Evolutionary conservation across 2,888 invertebrate genomes (phyloP), one percentile per base, ranked within the genome.

Genomic region (Trichopria drosophilae): DNA sequence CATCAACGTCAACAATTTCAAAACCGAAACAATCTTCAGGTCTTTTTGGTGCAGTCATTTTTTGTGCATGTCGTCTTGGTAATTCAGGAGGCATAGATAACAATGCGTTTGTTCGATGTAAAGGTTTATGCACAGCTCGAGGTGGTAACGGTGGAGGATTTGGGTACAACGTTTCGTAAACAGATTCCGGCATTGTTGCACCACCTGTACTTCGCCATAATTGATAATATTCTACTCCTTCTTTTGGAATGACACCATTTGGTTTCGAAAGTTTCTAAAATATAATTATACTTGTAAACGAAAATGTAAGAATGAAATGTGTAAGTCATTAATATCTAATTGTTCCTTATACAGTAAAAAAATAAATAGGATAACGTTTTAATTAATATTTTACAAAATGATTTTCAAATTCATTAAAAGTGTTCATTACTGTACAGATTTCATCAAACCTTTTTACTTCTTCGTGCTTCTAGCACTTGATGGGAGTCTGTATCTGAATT

Each of bases 1-100:
- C 91, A 67, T 91, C 91, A 9, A 86, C 88, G 66, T 91, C 91
- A 53, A 91, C 86, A 50, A 91, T 82, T 73, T 91, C 91, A 71
- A 90, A 91, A 59, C 85, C 86, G 69, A 91, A 91, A 36, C 87
- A 84, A 71, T 90, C 90, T 71, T 90, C 88, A 13, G 82, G 82
- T 54, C 81, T 78, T 23, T 76, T 56, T 31, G 84, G 84, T 56
- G 81, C 80, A 34, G 79, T 75, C 50, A 81, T 72, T 65, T 81
- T 83, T 72, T 84, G 85, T 56, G 85, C 84, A 75, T 87, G 86
- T 64, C 85, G 80, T 65, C 84, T 83, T 34, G 82, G 82, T 62
- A 88, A 82, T 69, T 84, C 82, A 3, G 89, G 88, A 16, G 88
- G 88, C 68, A 80, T 52, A 64, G 77, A 58, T 70, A 78, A 69